A percentile compares a stretch with the other conserved stretches of the same genome.
These are phyloP conservation scores for Pollenia labialis DNA, from an alignment of 2,888 invertebrate genomes.

Conservation along the genomic window DNA sequence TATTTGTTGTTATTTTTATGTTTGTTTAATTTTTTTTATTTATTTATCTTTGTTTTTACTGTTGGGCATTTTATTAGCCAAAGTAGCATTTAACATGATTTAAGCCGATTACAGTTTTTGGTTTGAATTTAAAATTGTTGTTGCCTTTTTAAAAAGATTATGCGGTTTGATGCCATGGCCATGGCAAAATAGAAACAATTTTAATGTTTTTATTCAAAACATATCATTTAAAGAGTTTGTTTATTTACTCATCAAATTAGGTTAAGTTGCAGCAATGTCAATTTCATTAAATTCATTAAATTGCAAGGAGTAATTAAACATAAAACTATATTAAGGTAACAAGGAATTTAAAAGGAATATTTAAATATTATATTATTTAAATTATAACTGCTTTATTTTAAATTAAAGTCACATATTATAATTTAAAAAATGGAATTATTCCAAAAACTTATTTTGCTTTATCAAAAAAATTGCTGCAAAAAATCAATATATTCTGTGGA, in stretches of 20 bases:
- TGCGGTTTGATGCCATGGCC: conserved; percentile 51
- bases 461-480: too few relatives aligned
- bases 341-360: too few relatives aligned
- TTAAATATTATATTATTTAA: too few relatives aligned
- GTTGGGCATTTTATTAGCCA: conserved; percentile 47
- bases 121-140: conserved; percentile 39
- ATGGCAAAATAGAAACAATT: conserved; percentile 11
- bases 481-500: too few relatives aligned
- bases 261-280: not conserved
- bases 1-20: conserved; percentile 10
- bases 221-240: conserved; percentile 39
- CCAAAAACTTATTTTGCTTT: too few relatives aligned
- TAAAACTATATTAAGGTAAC: too few relatives aligned
- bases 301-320: not conserved
- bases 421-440: too few relatives aligned
- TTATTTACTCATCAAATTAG: conserved; percentile 24
- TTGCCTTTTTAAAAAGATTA: conserved; percentile 54
- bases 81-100: conserved; percentile 65
- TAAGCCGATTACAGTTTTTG: conserved; percentile 69
- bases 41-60: not conserved
- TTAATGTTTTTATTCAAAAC: conserved; percentile 43
- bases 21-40: not conserved
- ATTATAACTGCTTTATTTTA: too few relatives aligned
- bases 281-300: conserved; percentile 10
- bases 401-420: too few relatives aligned